Percentiles rank a stretch among this genome's conserved stretches.
These are phyloP conservation scores for Ancistrus triradiatus DNA, from an alignment of 2,113 vertebrate genomes.

Conservation along the genomic window DNA sequence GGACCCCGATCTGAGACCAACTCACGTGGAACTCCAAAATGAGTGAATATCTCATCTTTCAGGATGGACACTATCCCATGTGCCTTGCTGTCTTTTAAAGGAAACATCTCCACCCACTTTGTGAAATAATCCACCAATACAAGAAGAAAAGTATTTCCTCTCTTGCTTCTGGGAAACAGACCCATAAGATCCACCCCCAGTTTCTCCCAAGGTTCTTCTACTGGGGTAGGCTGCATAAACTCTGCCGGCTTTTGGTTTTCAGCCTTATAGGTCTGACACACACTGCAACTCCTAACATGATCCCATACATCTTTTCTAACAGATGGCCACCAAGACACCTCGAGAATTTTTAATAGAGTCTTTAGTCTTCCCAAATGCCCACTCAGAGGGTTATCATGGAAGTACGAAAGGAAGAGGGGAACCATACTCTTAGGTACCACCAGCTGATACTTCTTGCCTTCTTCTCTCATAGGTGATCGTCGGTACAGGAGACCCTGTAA, in stretches of 20 bases:
- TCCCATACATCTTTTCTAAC: slow-evolving; percentile 21
- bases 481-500: neutral
- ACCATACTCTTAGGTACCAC: slow-evolving; percentile 4
- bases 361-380: slow-evolving; percentile 27
- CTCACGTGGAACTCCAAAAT: slow-evolving; percentile 7
- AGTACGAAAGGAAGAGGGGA: slow-evolving; percentile 16
- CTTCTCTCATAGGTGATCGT: neutral
- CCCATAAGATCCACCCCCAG: neutral
- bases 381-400: slow-evolving; percentile 21
- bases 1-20: slow-evolving; percentile 24
- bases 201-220: neutral
- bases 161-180: neutral
- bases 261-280: slow-evolving; percentile 32
- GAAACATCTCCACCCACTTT: slow-evolving; percentile 30
- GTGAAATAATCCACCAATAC: slow-evolving; percentile 11
- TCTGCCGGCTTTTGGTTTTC: slow-evolving; percentile 11
- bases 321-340: slow-evolving; percentile 31
- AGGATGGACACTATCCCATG: neutral
- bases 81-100: slow-evolving; percentile 11
- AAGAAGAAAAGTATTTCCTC: neutral
- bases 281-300: neutral
- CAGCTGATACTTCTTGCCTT: slow-evolving; percentile 27
- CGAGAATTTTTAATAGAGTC: slow-evolving; percentile 4
- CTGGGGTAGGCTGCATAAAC: neutral
- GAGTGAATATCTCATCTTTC: slow-evolving; percentile 20